These are phyloP conservation scores for Noctua janthina DNA, from an alignment of 2,888 invertebrate species.

Conservation along the genomic window DNA sequence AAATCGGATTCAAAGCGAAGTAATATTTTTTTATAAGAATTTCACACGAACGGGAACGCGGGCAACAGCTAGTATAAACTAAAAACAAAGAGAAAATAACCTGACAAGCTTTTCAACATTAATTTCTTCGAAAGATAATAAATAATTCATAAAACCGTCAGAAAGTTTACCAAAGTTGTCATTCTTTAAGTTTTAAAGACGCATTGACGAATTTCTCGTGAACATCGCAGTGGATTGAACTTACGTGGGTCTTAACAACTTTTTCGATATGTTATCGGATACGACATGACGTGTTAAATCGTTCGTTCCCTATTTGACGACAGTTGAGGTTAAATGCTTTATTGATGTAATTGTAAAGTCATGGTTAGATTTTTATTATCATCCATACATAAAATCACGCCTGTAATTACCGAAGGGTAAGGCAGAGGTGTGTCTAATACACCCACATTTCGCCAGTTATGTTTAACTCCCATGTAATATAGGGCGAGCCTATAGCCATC, in stretches of 20 bases:
- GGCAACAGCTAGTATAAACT: conserved; percentile 23
- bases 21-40: too few relatives aligned
- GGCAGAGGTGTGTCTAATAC: too few relatives aligned
- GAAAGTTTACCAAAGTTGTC: conserved; percentile 73
- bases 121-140: conserved; percentile 69
- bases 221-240: conserved; percentile 69
- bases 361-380: neutral
- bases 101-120: conserved; percentile 68
- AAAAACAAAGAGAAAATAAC: conserved; percentile 63
- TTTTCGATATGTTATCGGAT: conserved; percentile 77
- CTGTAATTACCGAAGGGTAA: too few relatives aligned
- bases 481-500: too few relatives aligned
- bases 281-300: conserved; percentile 69
- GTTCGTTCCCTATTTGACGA: conserved; percentile 45
- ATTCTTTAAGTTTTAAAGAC: conserved; percentile 74
- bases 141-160: conserved; percentile 72
- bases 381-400: neutral
- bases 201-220: conserved; percentile 69
- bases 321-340: conserved; percentile 38
- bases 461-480: too few relatives aligned
- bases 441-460: too few relatives aligned
- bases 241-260: conserved; percentile 69
- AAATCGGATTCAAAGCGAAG: too few relatives aligned
- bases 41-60: too few relatives aligned
- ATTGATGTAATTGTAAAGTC: conserved; percentile 17